These are phyloP conservation scores for Adelphocoris suturalis DNA, from an alignment of 2,888 invertebrate species.

Conservation along the genomic window DNA sequence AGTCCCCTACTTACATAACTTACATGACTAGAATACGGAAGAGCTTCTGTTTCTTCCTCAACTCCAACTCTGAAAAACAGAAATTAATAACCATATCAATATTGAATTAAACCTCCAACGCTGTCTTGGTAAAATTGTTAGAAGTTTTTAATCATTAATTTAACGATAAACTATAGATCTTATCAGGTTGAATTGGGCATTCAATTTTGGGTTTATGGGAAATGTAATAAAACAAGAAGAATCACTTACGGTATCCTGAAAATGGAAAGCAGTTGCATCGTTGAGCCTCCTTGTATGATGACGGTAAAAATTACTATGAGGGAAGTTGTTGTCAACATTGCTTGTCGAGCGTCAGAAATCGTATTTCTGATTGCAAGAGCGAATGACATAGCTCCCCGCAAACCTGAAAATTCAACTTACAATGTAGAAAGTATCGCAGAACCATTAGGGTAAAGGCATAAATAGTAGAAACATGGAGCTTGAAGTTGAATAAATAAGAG, in stretches of 20 bases:
- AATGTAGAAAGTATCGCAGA: too few species aligned
- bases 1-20: constrained; percentile 72
- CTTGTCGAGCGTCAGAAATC: constrained; percentile 92
- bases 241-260: constrained; percentile 93
- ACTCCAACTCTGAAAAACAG: constrained; percentile 86
- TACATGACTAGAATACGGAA: constrained; percentile 80
- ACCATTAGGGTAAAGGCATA: too few species aligned
- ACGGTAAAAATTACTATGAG: constrained; percentile 97
- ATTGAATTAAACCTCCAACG: too few species aligned
- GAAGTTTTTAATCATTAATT: too few species aligned
- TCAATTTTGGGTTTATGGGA: too few species aligned
- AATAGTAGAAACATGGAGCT: too few species aligned
- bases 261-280: constrained; percentile 94
- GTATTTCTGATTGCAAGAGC: constrained; percentile 98
- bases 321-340: constrained; percentile 97
- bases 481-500: too few species aligned
- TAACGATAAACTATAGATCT: too few species aligned
- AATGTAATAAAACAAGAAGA: background rate
- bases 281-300: constrained; percentile 95
- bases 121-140: too few species aligned
- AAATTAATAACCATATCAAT: too few species aligned
- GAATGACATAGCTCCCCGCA: constrained; percentile 98
- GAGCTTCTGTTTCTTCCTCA: constrained; percentile 93
- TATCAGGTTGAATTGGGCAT: too few species aligned
- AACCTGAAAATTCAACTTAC: constrained; percentile 81